Evolutionary conservation across 2,888 invertebrate species (phyloP), one percentile per base, ranked within the genome.

Genomic region (Caenorhabditis sp.): DNA sequence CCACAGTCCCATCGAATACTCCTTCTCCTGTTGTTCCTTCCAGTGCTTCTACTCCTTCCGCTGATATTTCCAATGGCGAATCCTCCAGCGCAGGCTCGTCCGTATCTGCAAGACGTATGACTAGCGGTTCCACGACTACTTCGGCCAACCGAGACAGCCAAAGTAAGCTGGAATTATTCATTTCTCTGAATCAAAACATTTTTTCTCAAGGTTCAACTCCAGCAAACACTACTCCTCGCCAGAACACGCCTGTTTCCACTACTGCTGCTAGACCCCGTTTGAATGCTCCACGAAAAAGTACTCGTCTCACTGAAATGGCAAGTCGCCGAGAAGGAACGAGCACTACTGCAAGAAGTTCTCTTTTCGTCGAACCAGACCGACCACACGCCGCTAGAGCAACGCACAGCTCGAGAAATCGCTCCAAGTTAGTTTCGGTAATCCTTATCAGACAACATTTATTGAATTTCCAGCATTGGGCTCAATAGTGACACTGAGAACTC

Each of bases 401-500:
- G 4, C 53, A 76, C 55, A 76, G 76, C 18, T 76, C 76, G 1
- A 64, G 61, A 26, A 79, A 67, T 18, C 58, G 79, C 0, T 50
- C 65, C 24, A 80, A 67, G 62, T 68, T 2, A 40, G 64, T 13
- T 15, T 35, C 37, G 2, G 6, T 58, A 58, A 24, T 58, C 4
- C 26, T 9, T 35, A 58, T 26, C 55, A 13, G 32, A 32, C 5
- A 32, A 32, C 40, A 40, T 35, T 37, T 13, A 40, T 50, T 22
- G 26, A 4, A 0, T 50, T 22, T 76, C 15, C 67, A 76, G 72
- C 58, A 62, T 55, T 15, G 74, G 51, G 0, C 24, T 74, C 3
- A 74, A 69, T 44, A 76, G 76, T 26, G 81, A 81, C 37, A 81
- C 81, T 0, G 81, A 81, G 26, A 81, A 81, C 26, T 55, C 69